phyloP scores from a whole-genome alignment of 2,888 invertebrate species.

The Bimastos eiseni region DNA sequence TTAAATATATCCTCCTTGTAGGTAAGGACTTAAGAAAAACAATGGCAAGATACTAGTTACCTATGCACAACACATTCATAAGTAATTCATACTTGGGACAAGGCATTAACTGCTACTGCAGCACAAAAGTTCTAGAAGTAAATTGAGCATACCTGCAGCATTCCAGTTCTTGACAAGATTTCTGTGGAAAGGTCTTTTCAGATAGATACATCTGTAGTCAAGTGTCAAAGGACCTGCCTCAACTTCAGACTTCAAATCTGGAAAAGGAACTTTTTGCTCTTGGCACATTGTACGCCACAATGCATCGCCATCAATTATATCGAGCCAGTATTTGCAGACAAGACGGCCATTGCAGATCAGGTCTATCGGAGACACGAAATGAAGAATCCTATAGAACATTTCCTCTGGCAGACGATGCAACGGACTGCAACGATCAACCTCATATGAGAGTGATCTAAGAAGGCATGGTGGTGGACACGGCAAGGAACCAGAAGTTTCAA shows the following conservation, averaged over 20 bases:
- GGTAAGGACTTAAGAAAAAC: too few relatives aligned
- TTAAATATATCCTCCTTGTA: too few relatives aligned
- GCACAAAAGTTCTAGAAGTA: neutral
- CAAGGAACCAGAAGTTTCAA: neutral
- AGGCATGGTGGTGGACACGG: neutral
- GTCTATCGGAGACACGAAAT: neutral
- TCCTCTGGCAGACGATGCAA: conserved; percentile 23
- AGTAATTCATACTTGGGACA: neutral
- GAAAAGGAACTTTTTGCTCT: neutral
- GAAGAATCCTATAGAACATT: conserved; percentile 7
- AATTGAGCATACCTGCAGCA: neutral
- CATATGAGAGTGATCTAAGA: neutral
- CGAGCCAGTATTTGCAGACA: conserved; percentile 24
- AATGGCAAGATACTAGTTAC: neutral
- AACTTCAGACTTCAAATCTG: neutral
- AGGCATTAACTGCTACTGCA: neutral
- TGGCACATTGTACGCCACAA: neutral
- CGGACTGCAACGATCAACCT: neutral
- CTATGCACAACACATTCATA: neutral
- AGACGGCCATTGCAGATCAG: conserved; percentile 6
- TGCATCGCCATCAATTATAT: neutral
- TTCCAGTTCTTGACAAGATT: conserved; percentile 22
- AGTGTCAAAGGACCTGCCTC: neutral
- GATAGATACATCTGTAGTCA: conserved; percentile 5
- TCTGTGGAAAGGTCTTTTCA: conserved; percentile 24